Evolutionary conservation across 2,888 invertebrate genomes (phyloP), one percentile per base, ranked within the genome.

Genomic region (Synergus itoensis): DNA sequence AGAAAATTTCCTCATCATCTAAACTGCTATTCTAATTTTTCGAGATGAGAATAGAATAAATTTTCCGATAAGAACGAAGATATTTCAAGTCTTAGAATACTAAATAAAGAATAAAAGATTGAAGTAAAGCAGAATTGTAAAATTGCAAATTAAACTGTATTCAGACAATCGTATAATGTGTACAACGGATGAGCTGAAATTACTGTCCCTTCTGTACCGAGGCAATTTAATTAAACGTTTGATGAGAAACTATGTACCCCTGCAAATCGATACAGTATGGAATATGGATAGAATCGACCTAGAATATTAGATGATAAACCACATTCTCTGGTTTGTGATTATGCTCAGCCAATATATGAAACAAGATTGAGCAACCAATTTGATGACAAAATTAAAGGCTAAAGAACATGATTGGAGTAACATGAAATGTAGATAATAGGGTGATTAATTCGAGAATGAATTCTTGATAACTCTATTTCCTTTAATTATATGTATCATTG

Each of bases 281-380:
- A 43, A 69, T 69, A 48, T 43, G 28, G 36, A 48, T 28, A 73
- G 45, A 73, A 73, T 73, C 53, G 16, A 73, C 45, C 11, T 14
- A 16, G 48, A 53, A 53, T 73, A 73, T 45, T 53, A 48, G 53
- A 73, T 53, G 40, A 73, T 43, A 41, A 21, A 43, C 21, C 18
- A 45, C 53, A 73, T 73, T 73, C 73, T 36, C 73, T 36, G 45
- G 36, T 48, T 53, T 73, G 73, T 53, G 28, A 53, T 73, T 73
- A 73, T 36, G 28, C 53, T 48, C 53, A 48, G 5, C 12, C 21
- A 12, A 60, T 16, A 53, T 36, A 73, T 40, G 48, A n/a, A 45
- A 21, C n/a, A 69, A 36, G 48, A 14, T 21, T 60, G 21, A 60
- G 60, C 21, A 60, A 12, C 21, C 12, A 60, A 28, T 60, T 60